Evolutionary conservation across 1,140 invertebrate genomes (phyloP), one percentile per base, ranked within the genome.

Genomic region (Holcopasites calliopsidis): DNA sequence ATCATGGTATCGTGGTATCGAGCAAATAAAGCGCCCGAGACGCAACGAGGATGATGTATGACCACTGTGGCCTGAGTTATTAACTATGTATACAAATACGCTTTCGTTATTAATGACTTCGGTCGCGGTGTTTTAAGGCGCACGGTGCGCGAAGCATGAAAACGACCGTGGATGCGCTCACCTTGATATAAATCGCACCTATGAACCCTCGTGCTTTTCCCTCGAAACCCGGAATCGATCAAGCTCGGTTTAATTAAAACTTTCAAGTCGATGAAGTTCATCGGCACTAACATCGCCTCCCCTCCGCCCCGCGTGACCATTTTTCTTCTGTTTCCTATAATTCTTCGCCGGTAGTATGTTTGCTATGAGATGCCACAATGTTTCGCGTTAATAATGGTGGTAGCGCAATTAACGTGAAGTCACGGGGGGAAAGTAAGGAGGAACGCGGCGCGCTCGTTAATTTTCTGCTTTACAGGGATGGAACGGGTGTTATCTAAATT

Each of bases 101-200:
- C 49, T 66, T 74, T 47, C 38, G 35, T 74, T 66, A 74, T 74
- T 74, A 66, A 74, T 74, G 71, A 66, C 62, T 65, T 38, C 21
- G 71, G 38, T 40, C 50, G 62, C 23, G 16, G 62, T 65, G 60
- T 44, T 65, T 73, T 54, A 73, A 73, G 38, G 58, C 21, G 28
- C 21, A n/a, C n/a, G 50, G n/a, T 35, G 35, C 40, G 13, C 38
- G 71, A 57, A 65, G 40, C 69, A 35, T 44, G 62, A 66, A 55
- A 65, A 74, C 44, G 58, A 13, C 26, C 35, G 33, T 23, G 35
- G 26, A 52, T 52, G 8, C 44, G 21, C 44, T 26, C 23, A 42
- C 8, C 35, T 35, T 47, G 35, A 33, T 72, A 64, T 54, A 52
- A 72, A 64, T 72, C 61, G 47, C 35, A n/a, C 4, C 58, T 42